Evolutionary conservation across 2,888 invertebrate species (phyloP).

Genomic region (Incurvaria masculella): DNA sequence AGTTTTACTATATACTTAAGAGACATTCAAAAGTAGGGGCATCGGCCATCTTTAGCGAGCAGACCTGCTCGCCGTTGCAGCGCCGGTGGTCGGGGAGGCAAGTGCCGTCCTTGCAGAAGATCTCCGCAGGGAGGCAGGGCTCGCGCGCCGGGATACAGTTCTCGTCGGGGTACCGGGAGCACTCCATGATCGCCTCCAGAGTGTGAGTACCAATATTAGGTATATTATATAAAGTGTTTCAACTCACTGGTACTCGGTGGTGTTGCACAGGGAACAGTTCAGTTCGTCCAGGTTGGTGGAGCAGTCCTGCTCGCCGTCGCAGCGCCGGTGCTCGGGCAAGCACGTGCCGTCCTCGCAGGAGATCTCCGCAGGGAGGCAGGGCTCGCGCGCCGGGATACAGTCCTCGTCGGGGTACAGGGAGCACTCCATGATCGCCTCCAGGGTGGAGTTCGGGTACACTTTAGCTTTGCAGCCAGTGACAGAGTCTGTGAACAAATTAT

Average conservation of each 20-base stretch:
- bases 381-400: slow-evolving; percentile 48
- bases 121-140: slow-evolving; percentile 54
- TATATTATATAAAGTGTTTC: not conserved
- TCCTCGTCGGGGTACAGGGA: slow-evolving; percentile 56
- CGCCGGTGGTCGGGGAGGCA: slow-evolving; percentile 62
- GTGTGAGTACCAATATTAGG: slow-evolving; percentile 12
- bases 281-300: slow-evolving; percentile 60
- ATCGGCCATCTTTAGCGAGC: slow-evolving; percentile 20
- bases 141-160: slow-evolving; percentile 52
- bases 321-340: slow-evolving; percentile 60
- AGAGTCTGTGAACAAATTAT: slow-evolving; percentile 57
- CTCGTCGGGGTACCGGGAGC: slow-evolving; percentile 56
- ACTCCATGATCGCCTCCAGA: slow-evolving; percentile 56
- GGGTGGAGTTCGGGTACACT: slow-evolving; percentile 51
- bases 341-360: slow-evolving; percentile 58
- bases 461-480: slow-evolving; percentile 59
- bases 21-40: too few species aligned
- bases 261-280: slow-evolving; percentile 40
- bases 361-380: slow-evolving; percentile 54
- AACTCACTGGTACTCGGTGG: slow-evolving; percentile 36
- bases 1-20: too few species aligned
- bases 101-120: slow-evolving; percentile 54
- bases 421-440: slow-evolving; percentile 59
- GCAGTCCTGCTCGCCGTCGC: slow-evolving; percentile 62
- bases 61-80: slow-evolving; percentile 62